Conservation (phyloP, 2,113 vertebrate genomes). For the Lipophrys pholis region DNA sequence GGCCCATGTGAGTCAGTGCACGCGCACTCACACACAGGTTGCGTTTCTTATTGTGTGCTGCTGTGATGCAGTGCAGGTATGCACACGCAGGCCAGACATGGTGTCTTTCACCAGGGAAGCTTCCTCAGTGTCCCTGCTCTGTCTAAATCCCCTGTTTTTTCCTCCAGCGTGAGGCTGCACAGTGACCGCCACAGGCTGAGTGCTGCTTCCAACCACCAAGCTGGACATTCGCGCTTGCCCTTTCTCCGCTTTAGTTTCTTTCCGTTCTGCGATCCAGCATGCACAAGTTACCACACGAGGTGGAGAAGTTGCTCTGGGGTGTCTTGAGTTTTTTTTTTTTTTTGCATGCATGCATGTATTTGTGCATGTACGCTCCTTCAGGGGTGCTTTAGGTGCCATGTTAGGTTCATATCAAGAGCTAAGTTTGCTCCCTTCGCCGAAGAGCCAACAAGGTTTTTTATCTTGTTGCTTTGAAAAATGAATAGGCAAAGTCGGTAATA, state of each 20-base stretch:
- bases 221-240: not conserved
- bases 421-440: constrained; percentile 22
- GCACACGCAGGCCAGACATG: not conserved
- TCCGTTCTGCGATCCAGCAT: constrained; percentile 11
- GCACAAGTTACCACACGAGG: constrained; percentile 32
- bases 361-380: constrained; percentile 18
- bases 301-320: constrained; percentile 37
- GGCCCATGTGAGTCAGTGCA: constrained; percentile 10
- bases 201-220: constrained; percentile 16
- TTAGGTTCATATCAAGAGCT: constrained; percentile 55
- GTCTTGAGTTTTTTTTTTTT: not conserved
- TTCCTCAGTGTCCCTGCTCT: constrained; percentile 8
- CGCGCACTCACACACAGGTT: not conserved
- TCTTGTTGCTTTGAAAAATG: constrained; percentile 45
- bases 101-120: constrained; percentile 17
- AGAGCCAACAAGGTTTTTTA: constrained; percentile 20
- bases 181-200: constrained; percentile 27
- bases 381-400: constrained; percentile 39
- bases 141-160: constrained; percentile 1
- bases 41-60: constrained; percentile 5
- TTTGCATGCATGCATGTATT: constrained; percentile 8
- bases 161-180: constrained; percentile 11
- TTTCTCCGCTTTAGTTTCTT: constrained; percentile 13
- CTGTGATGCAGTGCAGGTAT: not conserved
- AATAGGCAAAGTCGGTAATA: constrained; percentile 44